Conservation (phyloP, 2,888 invertebrate species). For the Cacoxenus indagator region DNA sequence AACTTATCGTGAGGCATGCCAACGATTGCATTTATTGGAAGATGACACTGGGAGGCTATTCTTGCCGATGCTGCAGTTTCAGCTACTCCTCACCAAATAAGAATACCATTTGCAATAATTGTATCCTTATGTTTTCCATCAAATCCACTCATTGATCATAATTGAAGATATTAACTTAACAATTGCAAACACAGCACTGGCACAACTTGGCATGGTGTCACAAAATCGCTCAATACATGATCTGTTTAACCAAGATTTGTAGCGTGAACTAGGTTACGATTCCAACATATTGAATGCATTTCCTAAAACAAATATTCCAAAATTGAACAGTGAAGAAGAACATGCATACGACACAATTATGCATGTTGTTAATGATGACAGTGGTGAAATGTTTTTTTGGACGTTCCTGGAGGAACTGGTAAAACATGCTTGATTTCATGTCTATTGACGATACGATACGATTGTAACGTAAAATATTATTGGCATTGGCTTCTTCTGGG, state of each 20-base stretch:
- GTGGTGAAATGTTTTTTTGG: too few species aligned
- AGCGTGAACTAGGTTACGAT: too few species aligned
- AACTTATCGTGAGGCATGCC: not conserved
- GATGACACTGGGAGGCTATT: not conserved
- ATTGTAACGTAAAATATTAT: not conserved
- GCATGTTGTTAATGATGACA: too few species aligned
- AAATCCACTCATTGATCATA: too few species aligned
- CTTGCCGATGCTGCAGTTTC: too few species aligned
- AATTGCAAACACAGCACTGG: too few species aligned
- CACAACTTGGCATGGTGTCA: too few species aligned
- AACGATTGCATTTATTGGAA: not conserved
- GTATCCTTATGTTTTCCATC: not conserved
- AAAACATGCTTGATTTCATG: not conserved
- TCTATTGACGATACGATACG: not conserved
- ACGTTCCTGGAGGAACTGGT: too few species aligned
- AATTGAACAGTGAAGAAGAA: not conserved
- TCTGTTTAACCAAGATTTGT: not conserved
- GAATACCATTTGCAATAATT: not conserved
- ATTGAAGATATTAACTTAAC: too few species aligned
- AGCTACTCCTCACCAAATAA: not conserved
- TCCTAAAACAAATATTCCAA: too few species aligned
- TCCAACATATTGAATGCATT: too few species aligned
- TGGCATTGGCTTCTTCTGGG: not conserved
- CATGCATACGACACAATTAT: not conserved
- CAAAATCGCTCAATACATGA: too few species aligned